Evolutionary conservation across 2,888 invertebrate genomes (phyloP), one percentile per base, ranked within the genome.

Genomic region (Agrotis ipsilon): DNA sequence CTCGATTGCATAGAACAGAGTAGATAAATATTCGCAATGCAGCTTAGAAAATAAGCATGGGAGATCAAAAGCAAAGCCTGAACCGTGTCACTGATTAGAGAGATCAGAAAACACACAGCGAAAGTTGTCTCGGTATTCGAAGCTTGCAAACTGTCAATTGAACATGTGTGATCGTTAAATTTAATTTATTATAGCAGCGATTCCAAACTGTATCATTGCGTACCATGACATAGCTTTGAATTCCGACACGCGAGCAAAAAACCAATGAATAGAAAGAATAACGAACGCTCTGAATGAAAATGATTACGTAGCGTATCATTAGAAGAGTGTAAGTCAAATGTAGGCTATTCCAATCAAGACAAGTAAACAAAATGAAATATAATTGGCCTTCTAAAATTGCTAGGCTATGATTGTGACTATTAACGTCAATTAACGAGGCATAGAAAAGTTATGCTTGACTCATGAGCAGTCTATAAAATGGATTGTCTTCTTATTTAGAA

Each of bases 341-440:
- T 84, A 81, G 83, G 84, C 76, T 85, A 81, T 72, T 72, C 81
- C 82, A 84, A 85, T 82, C 79, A 85, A 82, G 65, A 65, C 68
- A 84, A 75, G 84, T 85, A 85, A 82, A 85, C 76, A 85, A 79
- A 85, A 79, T 72, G 68, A 73, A 76, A 72, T 59, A 77, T 85
- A 86, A 86, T 86, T 85, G 86, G 81, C 84, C 84, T 83, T 78
- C 85, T 79, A 71, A 82, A 85, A 84, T 85, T 82, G 86, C 84
- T 79, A 77, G 79, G 48, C 72, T 72, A 74, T 85, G 76, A 85
- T 85, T 84, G 84, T 83, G 64, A 70, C 78, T 72, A 84, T 85
- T 85, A 85, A 83, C 84, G 72, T 55, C 82, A 83, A 85, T 85
- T 85, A 85, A 79, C 81, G 54, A 83, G 78, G 65, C 74, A 80